Conservation (phyloP, 2,797 vertebrate genomes). For the Apodemus agrarius region DNA sequence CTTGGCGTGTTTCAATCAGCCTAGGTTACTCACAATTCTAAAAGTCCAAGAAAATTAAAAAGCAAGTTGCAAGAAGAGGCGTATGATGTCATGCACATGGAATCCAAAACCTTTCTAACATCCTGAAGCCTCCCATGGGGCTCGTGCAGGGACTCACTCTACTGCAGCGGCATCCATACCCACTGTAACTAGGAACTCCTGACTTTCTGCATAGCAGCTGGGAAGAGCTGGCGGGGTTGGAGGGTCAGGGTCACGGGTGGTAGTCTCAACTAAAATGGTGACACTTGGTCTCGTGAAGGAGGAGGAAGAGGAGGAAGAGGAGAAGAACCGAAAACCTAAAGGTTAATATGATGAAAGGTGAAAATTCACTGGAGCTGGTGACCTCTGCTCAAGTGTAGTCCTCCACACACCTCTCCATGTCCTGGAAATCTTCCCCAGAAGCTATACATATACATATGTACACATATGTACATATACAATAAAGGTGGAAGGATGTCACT, state of each 20-base stretch:
- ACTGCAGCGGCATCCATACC: no score
- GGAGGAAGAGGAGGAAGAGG: neutral
- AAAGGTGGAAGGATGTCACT: neutral
- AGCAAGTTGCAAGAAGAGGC: constrained; percentile 29
- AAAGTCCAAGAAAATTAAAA: constrained; percentile 61
- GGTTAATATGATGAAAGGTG: constrained; percentile 43
- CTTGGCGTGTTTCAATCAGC: constrained; percentile 55
- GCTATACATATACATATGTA: neutral
- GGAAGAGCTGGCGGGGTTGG: neutral
- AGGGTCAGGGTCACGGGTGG: no score
- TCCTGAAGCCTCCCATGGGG: neutral
- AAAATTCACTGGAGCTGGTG: neutral
- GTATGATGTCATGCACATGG: constrained; percentile 57
- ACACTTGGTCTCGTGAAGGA: constrained; percentile 31
- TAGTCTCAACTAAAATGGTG: neutral
- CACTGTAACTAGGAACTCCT: neutral
- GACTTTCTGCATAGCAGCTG: neutral
- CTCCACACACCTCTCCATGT: neutral
- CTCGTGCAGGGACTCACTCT: neutral
- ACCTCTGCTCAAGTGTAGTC: neutral
- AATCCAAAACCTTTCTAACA: neutral
- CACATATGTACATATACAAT: neutral
- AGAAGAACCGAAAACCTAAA: neutral
- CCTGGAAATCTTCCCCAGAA: constrained; percentile 24
- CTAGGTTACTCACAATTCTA: neutral